Evolutionary conservation across 1,140 invertebrate species (phyloP), one percentile per base, ranked within the genome.

Genomic region (Fopius arisanus): DNA sequence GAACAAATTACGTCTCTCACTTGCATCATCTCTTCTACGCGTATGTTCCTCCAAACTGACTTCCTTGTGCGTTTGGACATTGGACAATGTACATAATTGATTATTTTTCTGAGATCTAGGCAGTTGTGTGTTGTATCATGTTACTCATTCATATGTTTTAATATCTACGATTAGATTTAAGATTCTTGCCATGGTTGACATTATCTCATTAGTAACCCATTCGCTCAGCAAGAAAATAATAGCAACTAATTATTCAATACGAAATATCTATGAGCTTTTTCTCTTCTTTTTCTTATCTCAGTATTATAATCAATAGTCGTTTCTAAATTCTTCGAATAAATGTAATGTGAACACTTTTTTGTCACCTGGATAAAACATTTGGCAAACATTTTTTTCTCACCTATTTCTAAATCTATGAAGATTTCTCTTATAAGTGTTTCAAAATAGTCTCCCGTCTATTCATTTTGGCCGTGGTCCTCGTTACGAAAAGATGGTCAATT

Each of bases 11-110:
- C 40, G 33, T 37, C 16, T 26, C 63, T 31, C 54, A 67, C 59
- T 73, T 41, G 65, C 63, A 67, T 59, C 31, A 40, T 37, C 21
- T 10, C 40, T 67, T 81, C 77, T 48, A 79, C 79, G 72, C 75
- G 79, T 81, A 67, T 85, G 84, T 75, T 41, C 80, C 79, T 83
- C 83, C 82, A 87, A 87, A 87, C 83, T 79, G 67, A 76, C 79
- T 80, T 80, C 77, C 83, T 87, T 87, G 86, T 87, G 84, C 84
- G 84, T 84, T 87, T 87, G 84, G 85, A 87, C 86, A 84, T 86
- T 80, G 69, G 78, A 71, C 79, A 78, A 80, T 80, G 80, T 78
- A 82, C 79, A 84, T 76, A 79, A 75, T 83, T 79, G 67, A 81
- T 79, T 82, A 70, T 78, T 80, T 83, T 85, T 73, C 78, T 83